Conservation (phyloP, 2,113 vertebrate genomes). For the Paracanthobrama guichenoti region DNA sequence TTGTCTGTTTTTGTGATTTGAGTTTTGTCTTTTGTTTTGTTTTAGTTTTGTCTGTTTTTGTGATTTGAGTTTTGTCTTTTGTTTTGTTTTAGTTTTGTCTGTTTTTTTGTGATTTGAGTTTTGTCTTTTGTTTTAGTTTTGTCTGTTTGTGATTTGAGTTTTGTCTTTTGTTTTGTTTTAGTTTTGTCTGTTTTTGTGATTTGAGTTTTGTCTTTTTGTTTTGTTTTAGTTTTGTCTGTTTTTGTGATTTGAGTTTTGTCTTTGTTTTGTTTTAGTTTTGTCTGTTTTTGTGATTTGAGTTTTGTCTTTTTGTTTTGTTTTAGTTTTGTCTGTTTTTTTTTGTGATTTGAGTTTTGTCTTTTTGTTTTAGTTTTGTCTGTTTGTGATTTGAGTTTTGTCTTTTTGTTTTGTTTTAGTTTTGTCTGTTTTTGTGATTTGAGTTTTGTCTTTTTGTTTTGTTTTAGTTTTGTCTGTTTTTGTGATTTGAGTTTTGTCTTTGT, state of each 20-base stretch:
- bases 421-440: no score
- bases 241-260: neutral
- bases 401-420: no score
- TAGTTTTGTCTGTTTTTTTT: neutral
- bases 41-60: neutral
- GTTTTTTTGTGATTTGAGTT: neutral
- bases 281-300: neutral
- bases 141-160: neutral
- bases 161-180: no score
- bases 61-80: no score
- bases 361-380: neutral
- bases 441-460: neutral
- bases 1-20: neutral
- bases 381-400: neutral
- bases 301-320: neutral
- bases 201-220: no score
- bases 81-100: no score
- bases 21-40: neutral
- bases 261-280: neutral
- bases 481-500: neutral
- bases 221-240: no score
- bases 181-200: neutral
- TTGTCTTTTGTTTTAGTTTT: neutral
- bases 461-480: no score
- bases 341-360: neutral